phyloP scores from a whole-genome alignment of 2,113 vertebrate genomes.

The Anhinga rufa region DNA sequence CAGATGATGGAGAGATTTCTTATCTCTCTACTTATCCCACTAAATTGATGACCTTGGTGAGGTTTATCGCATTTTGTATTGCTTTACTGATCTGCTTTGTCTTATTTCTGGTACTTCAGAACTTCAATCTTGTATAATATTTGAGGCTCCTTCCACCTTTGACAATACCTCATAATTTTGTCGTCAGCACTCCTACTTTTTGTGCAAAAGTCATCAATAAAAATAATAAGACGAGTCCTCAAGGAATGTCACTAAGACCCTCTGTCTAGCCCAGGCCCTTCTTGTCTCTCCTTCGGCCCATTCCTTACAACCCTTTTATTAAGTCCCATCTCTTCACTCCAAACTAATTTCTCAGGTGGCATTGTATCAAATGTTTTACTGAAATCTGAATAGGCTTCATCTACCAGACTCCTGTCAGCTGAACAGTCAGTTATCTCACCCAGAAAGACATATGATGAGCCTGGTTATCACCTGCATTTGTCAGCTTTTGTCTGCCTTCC shows the following conservation, averaged over 20 bases:
- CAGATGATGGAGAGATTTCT: background rate
- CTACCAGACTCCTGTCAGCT: background rate
- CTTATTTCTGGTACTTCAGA: background rate
- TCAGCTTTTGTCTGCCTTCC: background rate
- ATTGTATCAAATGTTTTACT: background rate
- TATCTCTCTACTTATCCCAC: no score
- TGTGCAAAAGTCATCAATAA: background rate
- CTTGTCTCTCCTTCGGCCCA: background rate
- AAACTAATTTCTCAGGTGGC: background rate
- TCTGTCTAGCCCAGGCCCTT: background rate
- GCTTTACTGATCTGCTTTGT: background rate
- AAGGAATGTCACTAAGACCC: accelerated
- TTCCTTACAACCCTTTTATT: background rate
- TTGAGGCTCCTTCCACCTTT: background rate
- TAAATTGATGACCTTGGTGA: background rate
- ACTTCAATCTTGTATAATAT: background rate
- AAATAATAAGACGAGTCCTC: background rate
- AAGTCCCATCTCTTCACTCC: background rate
- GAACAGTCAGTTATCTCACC: background rate
- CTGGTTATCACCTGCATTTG: background rate
- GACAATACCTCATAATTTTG: background rate
- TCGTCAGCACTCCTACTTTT: background rate
- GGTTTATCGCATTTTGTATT: background rate
- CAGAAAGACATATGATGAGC: background rate
- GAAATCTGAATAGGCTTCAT: background rate